Percentiles rank a stretch among this genome's conserved stretches.
Conservation (phyloP, 2,797 vertebrate species). For the Chloroceryle inda region DNA sequence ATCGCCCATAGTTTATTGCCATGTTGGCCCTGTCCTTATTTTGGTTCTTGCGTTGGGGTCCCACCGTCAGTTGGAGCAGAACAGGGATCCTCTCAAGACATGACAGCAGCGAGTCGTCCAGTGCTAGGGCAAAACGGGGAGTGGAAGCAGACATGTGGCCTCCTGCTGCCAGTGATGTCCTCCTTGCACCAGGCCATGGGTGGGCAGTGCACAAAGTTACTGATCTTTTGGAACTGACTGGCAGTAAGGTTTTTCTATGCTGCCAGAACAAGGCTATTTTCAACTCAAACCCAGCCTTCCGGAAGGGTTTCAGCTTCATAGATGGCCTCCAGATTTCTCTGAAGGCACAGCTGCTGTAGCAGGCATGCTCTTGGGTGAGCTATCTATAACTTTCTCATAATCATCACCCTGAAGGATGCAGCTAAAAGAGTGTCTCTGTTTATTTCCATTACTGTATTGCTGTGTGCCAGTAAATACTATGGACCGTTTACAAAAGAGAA, state of each 20-base stretch:
- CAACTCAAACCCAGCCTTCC: background rate
- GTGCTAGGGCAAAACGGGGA: background rate
- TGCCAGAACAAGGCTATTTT: background rate
- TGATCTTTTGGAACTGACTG: background rate
- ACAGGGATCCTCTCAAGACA: background rate
- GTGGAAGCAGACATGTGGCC: background rate
- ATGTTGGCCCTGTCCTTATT: accelerated
- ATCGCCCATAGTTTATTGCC: background rate
- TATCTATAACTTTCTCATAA: background rate
- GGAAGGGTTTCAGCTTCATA: background rate
- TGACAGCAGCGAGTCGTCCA: background rate
- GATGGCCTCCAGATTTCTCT: background rate
- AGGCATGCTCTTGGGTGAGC: background rate
- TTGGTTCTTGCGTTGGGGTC: background rate
- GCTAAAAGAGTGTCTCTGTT: background rate
- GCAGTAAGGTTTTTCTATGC: background rate
- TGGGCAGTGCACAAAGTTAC: background rate
- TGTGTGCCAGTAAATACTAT: background rate
- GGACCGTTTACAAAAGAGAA: background rate
- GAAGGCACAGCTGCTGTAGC: background rate
- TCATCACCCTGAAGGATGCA: background rate
- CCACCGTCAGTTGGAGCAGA: background rate
- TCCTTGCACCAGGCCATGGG: background rate
- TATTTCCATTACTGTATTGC: background rate
- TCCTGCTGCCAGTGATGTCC: background rate